Evolutionary conservation across 2,113 vertebrate genomes (phyloP).

Genomic region (Narcine bancroftii): DNA sequence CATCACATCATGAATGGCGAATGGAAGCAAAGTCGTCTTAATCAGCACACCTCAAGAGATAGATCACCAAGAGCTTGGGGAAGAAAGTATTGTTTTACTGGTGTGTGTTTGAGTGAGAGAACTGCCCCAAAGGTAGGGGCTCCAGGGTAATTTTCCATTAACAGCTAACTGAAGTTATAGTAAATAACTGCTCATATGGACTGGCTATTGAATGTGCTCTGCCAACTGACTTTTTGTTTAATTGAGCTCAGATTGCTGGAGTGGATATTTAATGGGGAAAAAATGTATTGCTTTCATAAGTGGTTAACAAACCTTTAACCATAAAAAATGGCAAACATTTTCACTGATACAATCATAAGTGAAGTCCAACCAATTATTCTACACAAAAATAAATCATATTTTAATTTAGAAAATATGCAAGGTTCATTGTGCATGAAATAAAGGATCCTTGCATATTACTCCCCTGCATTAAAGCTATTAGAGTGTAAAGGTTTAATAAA

Average conservation of each 20-base stretch:
- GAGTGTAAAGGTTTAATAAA: background rate
- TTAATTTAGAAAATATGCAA: background rate
- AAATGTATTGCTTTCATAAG: background rate
- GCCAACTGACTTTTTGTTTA: background rate
- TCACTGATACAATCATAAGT: background rate
- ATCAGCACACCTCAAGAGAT: background rate
- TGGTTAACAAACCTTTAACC: background rate
- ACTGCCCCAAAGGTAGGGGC: too few relatives aligned
- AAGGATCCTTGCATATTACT: background rate
- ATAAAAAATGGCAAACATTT: background rate
- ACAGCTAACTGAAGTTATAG: background rate
- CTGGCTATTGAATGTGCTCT: background rate
- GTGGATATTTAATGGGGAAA: background rate
- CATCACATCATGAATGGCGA: background rate
- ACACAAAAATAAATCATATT: background rate
- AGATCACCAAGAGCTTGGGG: background rate
- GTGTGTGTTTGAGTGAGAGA: background rate
- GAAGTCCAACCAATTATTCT: background rate
- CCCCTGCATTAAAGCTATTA: background rate
- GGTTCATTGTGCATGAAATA: background rate
- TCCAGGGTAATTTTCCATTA: background rate
- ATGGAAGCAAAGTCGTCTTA: background rate
- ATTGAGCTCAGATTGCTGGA: background rate
- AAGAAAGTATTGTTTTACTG: background rate
- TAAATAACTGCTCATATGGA: background rate